Percentiles rank a stretch among this genome's conserved stretches.
Evolutionary conservation across 1,140 invertebrate genomes (phyloP).

Genomic region (Nixonia krombeini): DNA sequence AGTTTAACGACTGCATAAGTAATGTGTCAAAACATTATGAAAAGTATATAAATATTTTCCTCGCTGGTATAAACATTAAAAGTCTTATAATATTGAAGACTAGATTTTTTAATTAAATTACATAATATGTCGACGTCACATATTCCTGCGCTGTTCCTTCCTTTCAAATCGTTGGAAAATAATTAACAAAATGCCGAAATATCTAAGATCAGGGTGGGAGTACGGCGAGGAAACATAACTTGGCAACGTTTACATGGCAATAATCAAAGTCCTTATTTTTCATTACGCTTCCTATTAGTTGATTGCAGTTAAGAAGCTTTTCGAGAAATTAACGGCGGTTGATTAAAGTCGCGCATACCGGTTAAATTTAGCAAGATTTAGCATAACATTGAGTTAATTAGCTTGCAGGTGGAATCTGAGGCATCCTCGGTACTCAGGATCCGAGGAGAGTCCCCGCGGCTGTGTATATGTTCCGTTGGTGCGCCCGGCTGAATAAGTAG

Average conservation of each 20-base stretch:
- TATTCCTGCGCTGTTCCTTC: no score
- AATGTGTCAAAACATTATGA: no score
- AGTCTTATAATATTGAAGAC: no score
- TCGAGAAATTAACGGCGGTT: constrained; percentile 25
- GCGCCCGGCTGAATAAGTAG: constrained; percentile 47
- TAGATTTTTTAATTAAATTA: no score
- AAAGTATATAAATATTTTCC: no score
- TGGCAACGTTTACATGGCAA: background rate
- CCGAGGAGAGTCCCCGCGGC: constrained; percentile 13
- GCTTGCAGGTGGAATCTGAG: constrained; percentile 60
- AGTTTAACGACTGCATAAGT: no score
- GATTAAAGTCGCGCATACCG: constrained; percentile 25
- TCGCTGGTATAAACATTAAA: no score
- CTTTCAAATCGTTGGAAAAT: no score
- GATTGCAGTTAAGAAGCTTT: constrained; percentile 3
- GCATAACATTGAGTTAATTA: constrained; percentile 67
- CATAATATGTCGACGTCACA: no score
- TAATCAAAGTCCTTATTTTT: background rate
- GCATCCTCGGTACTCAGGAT: constrained; percentile 40
- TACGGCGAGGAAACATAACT: no score
- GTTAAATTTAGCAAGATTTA: constrained; percentile 61
- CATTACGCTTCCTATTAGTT: background rate
- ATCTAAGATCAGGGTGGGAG: no score
- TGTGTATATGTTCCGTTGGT: constrained; percentile 18
- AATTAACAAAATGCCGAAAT: no score